A percentile compares a stretch with the other conserved stretches of the same genome.
These are phyloP conservation scores for Sarcophaga peregrina DNA, from an alignment of 1,140 invertebrate species.

Conservation along the genomic window DNA sequence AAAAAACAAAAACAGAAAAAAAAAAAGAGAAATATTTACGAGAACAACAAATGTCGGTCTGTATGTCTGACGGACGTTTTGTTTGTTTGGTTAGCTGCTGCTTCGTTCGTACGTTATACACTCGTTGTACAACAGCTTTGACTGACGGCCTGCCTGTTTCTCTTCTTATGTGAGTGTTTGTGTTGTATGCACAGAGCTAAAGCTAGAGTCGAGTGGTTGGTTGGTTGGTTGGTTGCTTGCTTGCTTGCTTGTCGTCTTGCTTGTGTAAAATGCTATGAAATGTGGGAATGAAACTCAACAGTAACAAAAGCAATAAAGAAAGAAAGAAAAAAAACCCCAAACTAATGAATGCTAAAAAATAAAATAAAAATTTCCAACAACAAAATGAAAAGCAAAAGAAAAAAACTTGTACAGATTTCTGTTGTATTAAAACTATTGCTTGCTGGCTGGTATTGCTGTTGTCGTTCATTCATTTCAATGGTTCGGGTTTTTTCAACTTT, in stretches of 20 bases:
- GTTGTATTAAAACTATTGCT: conserved; percentile 37
- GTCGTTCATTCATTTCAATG: conserved; percentile 17
- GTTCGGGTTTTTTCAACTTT: conserved; percentile 36
- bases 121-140: conserved; percentile 27
- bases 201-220: background rate
- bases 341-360: conserved; percentile 36
- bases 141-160: conserved; percentile 33
- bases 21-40: background rate
- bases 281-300: conserved; percentile 39
- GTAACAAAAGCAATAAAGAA: background rate
- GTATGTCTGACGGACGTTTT: background rate
- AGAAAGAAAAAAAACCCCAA: conserved; percentile 26
- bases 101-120: background rate
- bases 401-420: conserved; percentile 29
- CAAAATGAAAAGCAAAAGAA: background rate
- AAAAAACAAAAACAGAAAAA: background rate
- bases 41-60: background rate
- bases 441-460: conserved; percentile 1
- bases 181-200: background rate
- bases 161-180: background rate
- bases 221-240: no score
- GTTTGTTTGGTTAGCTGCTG: background rate
- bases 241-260: background rate
- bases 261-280: conserved; percentile 38
- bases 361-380: conserved; percentile 13